Evolutionary conservation across 2,888 invertebrate species (phyloP).

Genomic region (Sphaerophoria taeniata): DNA sequence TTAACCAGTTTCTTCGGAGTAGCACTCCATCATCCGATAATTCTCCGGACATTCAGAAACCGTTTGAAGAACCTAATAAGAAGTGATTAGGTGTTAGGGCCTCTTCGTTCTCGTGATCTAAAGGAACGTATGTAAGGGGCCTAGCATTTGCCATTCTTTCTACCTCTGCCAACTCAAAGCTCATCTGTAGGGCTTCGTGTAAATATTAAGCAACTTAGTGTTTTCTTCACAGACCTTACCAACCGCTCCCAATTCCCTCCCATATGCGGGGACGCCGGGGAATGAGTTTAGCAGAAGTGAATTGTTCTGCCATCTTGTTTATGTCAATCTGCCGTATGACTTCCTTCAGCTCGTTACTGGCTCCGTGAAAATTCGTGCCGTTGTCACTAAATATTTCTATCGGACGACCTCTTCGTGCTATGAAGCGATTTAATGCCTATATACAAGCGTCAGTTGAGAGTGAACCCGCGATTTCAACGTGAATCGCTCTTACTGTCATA

Average conservation of each 20-base stretch:
- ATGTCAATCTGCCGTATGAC: no score
- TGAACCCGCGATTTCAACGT: no score
- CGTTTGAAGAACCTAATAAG: conserved; percentile 47
- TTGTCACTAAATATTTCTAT: no score
- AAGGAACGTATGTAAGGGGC: conserved; percentile 23
- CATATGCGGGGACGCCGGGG: conserved; percentile 45
- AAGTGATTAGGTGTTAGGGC: conserved; percentile 75
- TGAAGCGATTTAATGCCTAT: no score
- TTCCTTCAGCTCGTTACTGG: no score
- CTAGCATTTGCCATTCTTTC: conserved; percentile 71
- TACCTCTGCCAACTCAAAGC: conserved; percentile 49
- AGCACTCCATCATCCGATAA: neutral
- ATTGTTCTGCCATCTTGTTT: no score
- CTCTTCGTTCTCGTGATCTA: conserved; percentile 48
- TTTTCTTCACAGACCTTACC: conserved; percentile 35
- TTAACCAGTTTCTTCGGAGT: neutral
- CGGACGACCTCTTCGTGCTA: no score
- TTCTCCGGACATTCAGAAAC: neutral
- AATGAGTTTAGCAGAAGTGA: no score
- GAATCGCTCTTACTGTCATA: conserved; percentile 44
- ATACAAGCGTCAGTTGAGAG: no score
- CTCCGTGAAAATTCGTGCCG: no score
- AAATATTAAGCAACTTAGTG: conserved; percentile 49
- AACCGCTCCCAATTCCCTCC: conserved; percentile 50
- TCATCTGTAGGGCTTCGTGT: conserved; percentile 70